Conservation (phyloP, 1,140 invertebrate genomes). For the Phocides pigmalion region DNA sequence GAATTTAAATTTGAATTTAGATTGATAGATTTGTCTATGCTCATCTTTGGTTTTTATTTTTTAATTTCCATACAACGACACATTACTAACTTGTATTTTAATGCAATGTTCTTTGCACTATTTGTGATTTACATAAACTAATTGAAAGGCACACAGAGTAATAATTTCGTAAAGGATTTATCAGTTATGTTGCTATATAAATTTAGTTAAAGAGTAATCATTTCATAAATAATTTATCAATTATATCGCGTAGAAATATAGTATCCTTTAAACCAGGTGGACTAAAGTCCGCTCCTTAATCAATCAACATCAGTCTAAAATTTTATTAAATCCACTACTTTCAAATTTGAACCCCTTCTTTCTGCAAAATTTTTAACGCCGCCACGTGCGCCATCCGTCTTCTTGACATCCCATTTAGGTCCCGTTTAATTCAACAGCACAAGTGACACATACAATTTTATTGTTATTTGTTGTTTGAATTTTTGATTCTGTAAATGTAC, state of each 20-base stretch:
- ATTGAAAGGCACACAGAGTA: too few relatives aligned
- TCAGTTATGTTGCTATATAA: too few relatives aligned
- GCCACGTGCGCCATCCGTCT: constrained; percentile 24
- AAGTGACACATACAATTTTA: constrained; percentile 21
- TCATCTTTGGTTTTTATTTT: too few relatives aligned
- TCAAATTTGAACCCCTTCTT: constrained; percentile 29
- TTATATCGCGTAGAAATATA: neutral
- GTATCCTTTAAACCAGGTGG: neutral
- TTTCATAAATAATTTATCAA: too few relatives aligned
- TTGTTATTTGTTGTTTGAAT: neutral
- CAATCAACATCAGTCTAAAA: constrained; percentile 17
- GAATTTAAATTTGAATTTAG: too few relatives aligned
- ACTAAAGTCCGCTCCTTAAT: neutral
- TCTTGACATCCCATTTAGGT: constrained; percentile 23
- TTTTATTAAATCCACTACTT: constrained; percentile 19
- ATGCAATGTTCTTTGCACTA: too few relatives aligned
- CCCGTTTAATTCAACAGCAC: constrained; percentile 16
- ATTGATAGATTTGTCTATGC: too few relatives aligned
- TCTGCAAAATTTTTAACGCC: constrained; percentile 5
- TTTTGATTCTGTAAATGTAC: neutral
- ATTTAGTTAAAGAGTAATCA: too few relatives aligned
- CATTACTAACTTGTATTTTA: too few relatives aligned
- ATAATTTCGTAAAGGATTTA: too few relatives aligned
- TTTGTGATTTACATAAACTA: too few relatives aligned
- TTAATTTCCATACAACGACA: too few relatives aligned